phyloP scores from a whole-genome alignment of 2,888 invertebrate species.

The Apodemia zela region DNA sequence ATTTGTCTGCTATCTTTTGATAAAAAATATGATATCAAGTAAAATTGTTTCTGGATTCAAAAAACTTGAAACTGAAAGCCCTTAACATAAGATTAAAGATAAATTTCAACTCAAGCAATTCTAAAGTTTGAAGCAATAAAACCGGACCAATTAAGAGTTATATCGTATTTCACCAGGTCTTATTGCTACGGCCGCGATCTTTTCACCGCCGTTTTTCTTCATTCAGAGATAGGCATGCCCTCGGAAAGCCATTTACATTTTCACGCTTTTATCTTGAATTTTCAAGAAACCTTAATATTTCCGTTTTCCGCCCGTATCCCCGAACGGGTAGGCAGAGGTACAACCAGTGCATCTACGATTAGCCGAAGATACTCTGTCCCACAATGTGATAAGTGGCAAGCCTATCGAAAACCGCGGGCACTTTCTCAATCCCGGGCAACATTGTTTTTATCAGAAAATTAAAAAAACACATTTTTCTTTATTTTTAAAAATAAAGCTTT shows the following conservation, averaged over 20 bases:
- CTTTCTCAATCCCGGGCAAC: too few relatives aligned
- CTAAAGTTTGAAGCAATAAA: conserved; percentile 11
- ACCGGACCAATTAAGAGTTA: conserved; percentile 10
- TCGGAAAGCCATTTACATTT: conserved; percentile 11
- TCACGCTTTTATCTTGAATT: conserved; percentile 11
- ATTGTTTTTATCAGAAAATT: too few relatives aligned
- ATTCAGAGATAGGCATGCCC: conserved; percentile 10
- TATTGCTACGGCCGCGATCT: conserved; percentile 7
- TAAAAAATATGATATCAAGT: too few relatives aligned
- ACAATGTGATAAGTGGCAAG: too few relatives aligned
- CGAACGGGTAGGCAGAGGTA: too few relatives aligned
- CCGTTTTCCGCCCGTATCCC: too few relatives aligned
- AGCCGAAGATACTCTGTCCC: too few relatives aligned
- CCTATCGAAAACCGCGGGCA: too few relatives aligned
- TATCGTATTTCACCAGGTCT: conserved; percentile 10
- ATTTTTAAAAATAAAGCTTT: too few relatives aligned
- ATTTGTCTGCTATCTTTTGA: too few relatives aligned
- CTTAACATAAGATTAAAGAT: background rate
- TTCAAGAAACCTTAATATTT: conserved; percentile 10
- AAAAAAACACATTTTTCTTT: too few relatives aligned
- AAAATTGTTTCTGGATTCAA: background rate
- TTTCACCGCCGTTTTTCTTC: background rate
- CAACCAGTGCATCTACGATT: too few relatives aligned
- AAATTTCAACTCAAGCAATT: conserved; percentile 9
- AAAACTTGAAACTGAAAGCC: background rate